Evolutionary conservation across 2,797 vertebrate species (phyloP).

Genomic region (Cuculus canorus): DNA sequence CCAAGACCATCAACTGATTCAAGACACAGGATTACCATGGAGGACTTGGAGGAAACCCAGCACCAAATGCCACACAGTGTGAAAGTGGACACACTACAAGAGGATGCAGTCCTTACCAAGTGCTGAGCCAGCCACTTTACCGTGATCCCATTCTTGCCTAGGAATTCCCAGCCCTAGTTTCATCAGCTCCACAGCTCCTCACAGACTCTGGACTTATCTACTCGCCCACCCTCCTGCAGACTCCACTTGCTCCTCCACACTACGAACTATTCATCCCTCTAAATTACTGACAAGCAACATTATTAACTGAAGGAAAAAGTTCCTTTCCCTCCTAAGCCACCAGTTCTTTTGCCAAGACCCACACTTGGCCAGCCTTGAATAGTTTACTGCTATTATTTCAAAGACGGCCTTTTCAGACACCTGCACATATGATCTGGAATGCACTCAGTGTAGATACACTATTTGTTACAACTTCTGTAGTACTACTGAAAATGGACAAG

Average conservation of each 20-base stretch:
- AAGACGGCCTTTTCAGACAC: not conserved
- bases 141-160: not conserved
- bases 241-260: not conserved
- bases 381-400: not conserved
- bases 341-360: not conserved
- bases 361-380: not conserved
- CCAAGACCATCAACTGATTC: not conserved
- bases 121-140: not conserved
- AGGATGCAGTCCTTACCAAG: not conserved
- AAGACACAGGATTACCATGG: not conserved
- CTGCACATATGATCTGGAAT: not conserved
- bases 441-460: not conserved
- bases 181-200: not conserved
- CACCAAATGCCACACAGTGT: fast-evolving
- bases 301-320: not conserved
- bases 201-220: not conserved
- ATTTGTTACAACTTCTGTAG: not conserved
- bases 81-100: not conserved
- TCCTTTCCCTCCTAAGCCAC: not conserved
- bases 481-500: not conserved
- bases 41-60: not conserved
- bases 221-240: not conserved
- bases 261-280: not conserved
- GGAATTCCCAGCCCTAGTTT: not conserved
- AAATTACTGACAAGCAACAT: not conserved